These are phyloP conservation scores for Neuroscelio doddi DNA, from an alignment of 2,888 invertebrate species.

Conservation along the genomic window DNA sequence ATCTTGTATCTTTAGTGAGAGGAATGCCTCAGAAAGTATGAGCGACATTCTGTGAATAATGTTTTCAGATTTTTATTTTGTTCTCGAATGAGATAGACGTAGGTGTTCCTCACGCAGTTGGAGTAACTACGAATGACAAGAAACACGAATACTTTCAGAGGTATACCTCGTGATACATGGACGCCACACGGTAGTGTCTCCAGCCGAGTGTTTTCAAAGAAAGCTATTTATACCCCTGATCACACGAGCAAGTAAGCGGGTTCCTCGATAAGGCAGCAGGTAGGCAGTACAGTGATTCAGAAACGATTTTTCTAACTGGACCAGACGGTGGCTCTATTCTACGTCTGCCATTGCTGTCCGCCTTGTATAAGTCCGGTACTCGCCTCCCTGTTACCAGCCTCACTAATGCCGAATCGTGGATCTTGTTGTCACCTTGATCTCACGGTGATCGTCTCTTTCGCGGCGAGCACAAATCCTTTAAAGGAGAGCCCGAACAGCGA, in stretches of 20 bases:
- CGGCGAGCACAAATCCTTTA: constrained; percentile 47
- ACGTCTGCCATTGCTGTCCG: constrained; percentile 16
- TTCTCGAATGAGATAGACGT: constrained; percentile 32
- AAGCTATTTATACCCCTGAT: constrained; percentile 63
- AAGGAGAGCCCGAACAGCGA: constrained; percentile 43
- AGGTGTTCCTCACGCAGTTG: constrained; percentile 20
- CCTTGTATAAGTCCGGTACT: not conserved
- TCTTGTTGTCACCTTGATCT: constrained; percentile 57
- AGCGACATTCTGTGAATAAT: constrained; percentile 21
- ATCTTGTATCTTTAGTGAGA: not conserved
- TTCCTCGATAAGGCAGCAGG: constrained; percentile 69
- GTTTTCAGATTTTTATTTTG: constrained; percentile 24
- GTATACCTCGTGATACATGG: constrained; percentile 3
- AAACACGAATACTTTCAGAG: not conserved
- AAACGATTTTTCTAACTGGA: constrained; percentile 58
- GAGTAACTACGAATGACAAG: not conserved
- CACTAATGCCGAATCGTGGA: constrained; percentile 56
- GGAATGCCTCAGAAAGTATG: constrained; percentile 13
- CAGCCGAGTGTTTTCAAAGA: constrained; percentile 15
- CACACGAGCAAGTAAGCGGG: constrained; percentile 59
- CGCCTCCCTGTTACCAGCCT: constrained; percentile 11
- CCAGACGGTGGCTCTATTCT: constrained; percentile 55
- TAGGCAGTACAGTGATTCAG: constrained; percentile 67
- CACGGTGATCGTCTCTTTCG: constrained; percentile 45
- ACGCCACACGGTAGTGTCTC: constrained; percentile 31